These are phyloP conservation scores for Fukomys damarensis DNA, from an alignment of 2,113 vertebrate genomes.

Conservation along the genomic window DNA sequence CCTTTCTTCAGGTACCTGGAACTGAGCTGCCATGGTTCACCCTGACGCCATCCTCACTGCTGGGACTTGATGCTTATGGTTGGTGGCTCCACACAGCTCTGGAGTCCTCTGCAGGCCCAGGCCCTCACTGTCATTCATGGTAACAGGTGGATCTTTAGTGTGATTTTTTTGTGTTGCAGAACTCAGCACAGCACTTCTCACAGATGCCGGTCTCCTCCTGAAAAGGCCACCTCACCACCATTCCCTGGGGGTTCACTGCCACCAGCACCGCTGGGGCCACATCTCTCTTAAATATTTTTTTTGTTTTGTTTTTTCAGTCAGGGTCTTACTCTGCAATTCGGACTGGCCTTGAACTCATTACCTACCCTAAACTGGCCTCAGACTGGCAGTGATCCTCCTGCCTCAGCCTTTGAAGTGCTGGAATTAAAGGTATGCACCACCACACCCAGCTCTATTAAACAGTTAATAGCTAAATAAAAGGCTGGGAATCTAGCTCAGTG, in stretches of 20 bases:
- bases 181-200: slow-evolving; percentile 94
- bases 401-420: too few species aligned
- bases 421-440: too few species aligned
- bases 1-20: slow-evolving; percentile 87
- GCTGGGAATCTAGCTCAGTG: background rate
- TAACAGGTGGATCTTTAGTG: slow-evolving; percentile 95
- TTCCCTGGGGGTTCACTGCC: slow-evolving; percentile 81
- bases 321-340: too few species aligned
- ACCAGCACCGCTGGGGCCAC: background rate
- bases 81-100: slow-evolving; percentile 83
- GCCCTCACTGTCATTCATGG: slow-evolving; percentile 93
- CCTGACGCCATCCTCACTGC: slow-evolving; percentile 84
- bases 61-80: slow-evolving; percentile 61
- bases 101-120: slow-evolving; percentile 82
- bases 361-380: too few species aligned
- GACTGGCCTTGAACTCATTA: too few species aligned
- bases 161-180: slow-evolving; percentile 95
- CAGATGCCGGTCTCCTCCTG: slow-evolving; percentile 93
- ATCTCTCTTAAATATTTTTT: background rate
- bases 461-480: background rate
- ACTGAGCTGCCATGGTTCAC: slow-evolving; percentile 82
- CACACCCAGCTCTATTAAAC: too few species aligned
- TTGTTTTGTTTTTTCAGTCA: too few species aligned
- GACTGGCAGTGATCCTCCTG: too few species aligned
- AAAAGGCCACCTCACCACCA: slow-evolving; percentile 82